Conservation (phyloP, 2,113 vertebrate genomes). For the Etheostoma spectabile region DNA sequence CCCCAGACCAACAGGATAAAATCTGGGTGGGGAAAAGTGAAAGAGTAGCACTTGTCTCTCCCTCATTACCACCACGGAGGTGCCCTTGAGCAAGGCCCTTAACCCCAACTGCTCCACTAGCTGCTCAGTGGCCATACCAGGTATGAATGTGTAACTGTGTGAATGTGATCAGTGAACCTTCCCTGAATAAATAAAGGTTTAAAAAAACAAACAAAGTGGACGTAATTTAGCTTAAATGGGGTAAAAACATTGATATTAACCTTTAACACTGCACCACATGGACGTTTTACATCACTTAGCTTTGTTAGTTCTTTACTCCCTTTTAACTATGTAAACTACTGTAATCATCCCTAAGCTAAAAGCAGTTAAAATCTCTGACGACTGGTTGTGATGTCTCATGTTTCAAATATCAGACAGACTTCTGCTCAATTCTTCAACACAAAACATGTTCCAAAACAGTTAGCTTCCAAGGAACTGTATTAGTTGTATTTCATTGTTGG, state of each 20-base stretch:
- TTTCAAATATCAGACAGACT: constrained; percentile 40
- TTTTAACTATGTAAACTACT: background rate
- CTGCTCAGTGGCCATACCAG: no score
- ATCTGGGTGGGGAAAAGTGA: no score
- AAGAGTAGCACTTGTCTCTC: no score
- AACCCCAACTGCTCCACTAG: no score
- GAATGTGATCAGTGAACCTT: no score
- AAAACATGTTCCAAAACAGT: constrained; percentile 37
- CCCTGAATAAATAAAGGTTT: no score
- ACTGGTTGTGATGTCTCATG: constrained; percentile 7
- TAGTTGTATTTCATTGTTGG: constrained; percentile 43
- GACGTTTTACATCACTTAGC: background rate
- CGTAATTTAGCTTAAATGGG: background rate
- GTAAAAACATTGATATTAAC: background rate
- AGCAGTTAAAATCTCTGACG: background rate
- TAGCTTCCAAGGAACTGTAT: constrained; percentile 32
- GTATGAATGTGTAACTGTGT: no score
- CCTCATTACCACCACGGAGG: no score
- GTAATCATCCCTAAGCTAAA: background rate
- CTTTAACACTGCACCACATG: background rate
- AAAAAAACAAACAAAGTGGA: background rate
- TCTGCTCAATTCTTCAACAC: constrained; percentile 11
- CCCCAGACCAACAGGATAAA: no score
- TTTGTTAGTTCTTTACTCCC: background rate
- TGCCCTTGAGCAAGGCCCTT: no score